Conservation (phyloP, 1,140 invertebrate species). For the Drosophila jambulina region DNA sequence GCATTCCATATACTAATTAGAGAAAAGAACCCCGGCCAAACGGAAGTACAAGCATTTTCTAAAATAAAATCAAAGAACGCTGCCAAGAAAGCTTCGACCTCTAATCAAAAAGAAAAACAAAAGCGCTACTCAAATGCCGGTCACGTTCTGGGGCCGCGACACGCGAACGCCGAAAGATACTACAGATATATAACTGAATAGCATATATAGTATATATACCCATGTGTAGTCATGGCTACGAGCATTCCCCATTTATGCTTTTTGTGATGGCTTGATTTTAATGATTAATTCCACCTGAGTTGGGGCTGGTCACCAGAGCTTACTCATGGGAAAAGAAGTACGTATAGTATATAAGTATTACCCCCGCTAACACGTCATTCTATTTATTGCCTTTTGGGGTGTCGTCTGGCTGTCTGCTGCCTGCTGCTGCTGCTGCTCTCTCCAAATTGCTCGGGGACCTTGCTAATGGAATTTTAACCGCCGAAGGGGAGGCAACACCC, state of each 20-base stretch:
- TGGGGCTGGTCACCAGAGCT: slow-evolving; percentile 52
- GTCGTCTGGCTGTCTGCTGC: slow-evolving; percentile 35
- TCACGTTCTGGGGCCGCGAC: slow-evolving; percentile 66
- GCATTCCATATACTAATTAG: slow-evolving; percentile 29
- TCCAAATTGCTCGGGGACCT: slow-evolving; percentile 39
- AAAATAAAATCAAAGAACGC: slow-evolving; percentile 21
- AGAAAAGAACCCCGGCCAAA: slow-evolving; percentile 20
- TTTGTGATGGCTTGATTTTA: slow-evolving; percentile 29
- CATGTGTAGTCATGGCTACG: slow-evolving; percentile 31
- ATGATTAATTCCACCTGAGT: slow-evolving; percentile 51
- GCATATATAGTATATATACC: not conserved
- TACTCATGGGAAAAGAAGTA: slow-evolving; percentile 33
- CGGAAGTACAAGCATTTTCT: slow-evolving; percentile 43
- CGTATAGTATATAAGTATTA: slow-evolving; percentile 5
- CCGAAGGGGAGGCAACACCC: not conserved
- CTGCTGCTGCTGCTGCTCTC: not conserved
- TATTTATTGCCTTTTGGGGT: slow-evolving; percentile 47
- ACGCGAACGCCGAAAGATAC: slow-evolving; percentile 33
- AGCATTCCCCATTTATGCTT: slow-evolving; percentile 18
- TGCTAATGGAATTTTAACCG: slow-evolving; percentile 44
- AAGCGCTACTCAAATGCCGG: slow-evolving; percentile 41
- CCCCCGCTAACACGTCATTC: slow-evolving; percentile 16
- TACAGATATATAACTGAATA: slow-evolving; percentile 4
- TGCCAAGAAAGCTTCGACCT: slow-evolving; percentile 33
- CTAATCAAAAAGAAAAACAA: slow-evolving; percentile 29